Conservation (phyloP, 2,113 vertebrate genomes). For the Prunella fulvescens region DNA sequence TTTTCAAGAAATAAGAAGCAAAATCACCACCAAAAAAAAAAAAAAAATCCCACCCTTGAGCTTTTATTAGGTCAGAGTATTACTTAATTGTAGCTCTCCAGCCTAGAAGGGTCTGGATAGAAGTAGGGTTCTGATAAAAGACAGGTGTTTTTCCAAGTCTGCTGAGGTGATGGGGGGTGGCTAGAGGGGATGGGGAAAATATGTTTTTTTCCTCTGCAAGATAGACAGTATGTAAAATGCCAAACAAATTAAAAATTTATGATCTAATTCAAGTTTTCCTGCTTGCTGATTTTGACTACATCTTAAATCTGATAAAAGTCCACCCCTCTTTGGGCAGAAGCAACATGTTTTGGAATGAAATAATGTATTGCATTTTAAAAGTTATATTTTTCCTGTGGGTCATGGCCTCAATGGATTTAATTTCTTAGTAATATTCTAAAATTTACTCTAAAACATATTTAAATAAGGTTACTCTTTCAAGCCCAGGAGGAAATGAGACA, state of each 20-base stretch:
- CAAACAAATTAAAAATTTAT: neutral
- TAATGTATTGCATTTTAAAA: neutral
- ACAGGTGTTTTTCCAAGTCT: neutral
- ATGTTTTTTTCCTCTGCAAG: neutral
- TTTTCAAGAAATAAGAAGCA: neutral
- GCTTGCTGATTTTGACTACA: neutral
- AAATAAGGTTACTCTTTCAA: neutral
- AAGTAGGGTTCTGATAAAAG: neutral
- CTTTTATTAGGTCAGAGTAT: neutral
- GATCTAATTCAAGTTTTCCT: neutral
- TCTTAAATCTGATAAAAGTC: neutral
- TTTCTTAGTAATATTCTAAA: neutral
- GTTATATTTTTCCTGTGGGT: neutral
- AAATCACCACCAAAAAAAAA: neutral
- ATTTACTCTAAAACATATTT: neutral
- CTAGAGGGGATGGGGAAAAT: neutral
- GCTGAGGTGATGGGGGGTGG: neutral
- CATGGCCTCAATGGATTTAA: neutral
- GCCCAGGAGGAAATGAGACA: neutral
- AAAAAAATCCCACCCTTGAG: neutral
- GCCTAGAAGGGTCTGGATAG: neutral
- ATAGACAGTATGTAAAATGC: neutral
- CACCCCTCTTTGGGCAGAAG: neutral
- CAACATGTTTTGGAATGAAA: neutral
- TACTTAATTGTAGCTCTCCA: neutral